A percentile compares a stretch with the other conserved stretches of the same genome.
phyloP scores from a whole-genome alignment of 2,113 vertebrate species.

The Percopsis transmontana region DNA sequence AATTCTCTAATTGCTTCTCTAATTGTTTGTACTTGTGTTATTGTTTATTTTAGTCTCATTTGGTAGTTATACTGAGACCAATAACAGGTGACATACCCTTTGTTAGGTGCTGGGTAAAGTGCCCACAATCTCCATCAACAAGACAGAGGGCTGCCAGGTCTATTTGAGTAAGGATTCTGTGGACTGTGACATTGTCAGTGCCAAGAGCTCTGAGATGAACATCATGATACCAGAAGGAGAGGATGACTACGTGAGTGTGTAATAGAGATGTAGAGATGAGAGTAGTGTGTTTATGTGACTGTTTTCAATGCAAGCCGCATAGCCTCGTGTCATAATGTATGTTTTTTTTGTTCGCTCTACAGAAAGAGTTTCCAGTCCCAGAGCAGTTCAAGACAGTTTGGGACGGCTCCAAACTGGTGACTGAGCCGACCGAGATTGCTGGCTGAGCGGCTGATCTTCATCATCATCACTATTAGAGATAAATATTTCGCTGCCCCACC shows the following conservation, averaged over 20 bases:
- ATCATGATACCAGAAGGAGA: conserved; percentile 88
- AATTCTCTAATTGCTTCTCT: neutral
- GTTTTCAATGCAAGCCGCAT: neutral
- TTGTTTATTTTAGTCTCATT: neutral
- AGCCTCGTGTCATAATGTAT: neutral
- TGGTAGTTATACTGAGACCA: neutral
- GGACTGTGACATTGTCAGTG: conserved; percentile 93
- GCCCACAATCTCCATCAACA: conserved; percentile 97
- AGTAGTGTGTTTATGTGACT: neutral
- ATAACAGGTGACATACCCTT: neutral
- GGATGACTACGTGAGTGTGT: conserved; percentile 89
- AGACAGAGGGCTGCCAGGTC: conserved; percentile 96
- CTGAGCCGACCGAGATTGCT: conserved; percentile 94
- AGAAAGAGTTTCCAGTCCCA: conserved; percentile 97
- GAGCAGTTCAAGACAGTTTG: conserved; percentile 98
- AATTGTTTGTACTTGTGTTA: neutral
- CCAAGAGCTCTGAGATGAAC: conserved; percentile 98
- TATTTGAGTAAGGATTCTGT: conserved; percentile 91
- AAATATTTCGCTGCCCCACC: neutral
- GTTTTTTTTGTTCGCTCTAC: conserved; percentile 33
- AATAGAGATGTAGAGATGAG: neutral
- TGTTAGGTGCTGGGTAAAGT: conserved; percentile 91
- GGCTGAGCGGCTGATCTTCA: conserved; percentile 74
- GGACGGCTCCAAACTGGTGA: conserved; percentile 92
- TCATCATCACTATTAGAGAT: neutral